Conservation (phyloP, 64 coral and sea anemone species). For the Trachythela sp. region DNA sequence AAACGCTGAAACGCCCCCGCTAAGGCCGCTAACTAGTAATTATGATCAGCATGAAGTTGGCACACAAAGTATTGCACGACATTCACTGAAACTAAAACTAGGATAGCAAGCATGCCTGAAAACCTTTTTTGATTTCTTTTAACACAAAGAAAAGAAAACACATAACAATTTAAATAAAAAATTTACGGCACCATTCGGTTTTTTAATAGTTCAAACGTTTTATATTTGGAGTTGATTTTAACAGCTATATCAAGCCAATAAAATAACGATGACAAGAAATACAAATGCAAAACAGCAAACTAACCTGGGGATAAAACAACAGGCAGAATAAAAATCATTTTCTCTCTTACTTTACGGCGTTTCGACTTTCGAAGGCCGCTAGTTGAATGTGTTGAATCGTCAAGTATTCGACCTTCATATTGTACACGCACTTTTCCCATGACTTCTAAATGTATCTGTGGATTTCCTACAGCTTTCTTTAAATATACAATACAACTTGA, state of each 20-base stretch:
- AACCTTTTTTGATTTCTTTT: too few relatives aligned
- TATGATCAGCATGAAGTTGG: too few relatives aligned
- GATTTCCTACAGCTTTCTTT: slow-evolving; percentile 10
- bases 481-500: background rate
- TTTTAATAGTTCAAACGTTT: too few relatives aligned
- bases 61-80: too few relatives aligned
- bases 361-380: slow-evolving; percentile 26
- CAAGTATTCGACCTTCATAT: background rate
- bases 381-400: background rate
- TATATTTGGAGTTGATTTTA: too few relatives aligned
- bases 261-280: background rate
- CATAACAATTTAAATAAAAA: too few relatives aligned
- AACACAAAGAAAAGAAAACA: too few relatives aligned
- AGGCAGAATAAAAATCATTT: slow-evolving; percentile 2
- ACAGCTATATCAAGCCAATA: background rate
- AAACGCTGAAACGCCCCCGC: too few relatives aligned
- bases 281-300: background rate
- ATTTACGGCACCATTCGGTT: too few relatives aligned
- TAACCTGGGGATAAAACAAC: slow-evolving; percentile 1
- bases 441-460: slow-evolving; percentile 12
- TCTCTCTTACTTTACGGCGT: slow-evolving; percentile 21
- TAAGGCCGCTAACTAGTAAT: too few relatives aligned
- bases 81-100: too few relatives aligned
- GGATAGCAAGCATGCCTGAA: too few relatives aligned
- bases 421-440: slow-evolving; percentile 10